Percentiles rank a stretch among this genome's conserved stretches.
These are phyloP conservation scores for Rhinophrynus dorsalis DNA, from an alignment of 2,797 vertebrate species.

Conservation along the genomic window DNA sequence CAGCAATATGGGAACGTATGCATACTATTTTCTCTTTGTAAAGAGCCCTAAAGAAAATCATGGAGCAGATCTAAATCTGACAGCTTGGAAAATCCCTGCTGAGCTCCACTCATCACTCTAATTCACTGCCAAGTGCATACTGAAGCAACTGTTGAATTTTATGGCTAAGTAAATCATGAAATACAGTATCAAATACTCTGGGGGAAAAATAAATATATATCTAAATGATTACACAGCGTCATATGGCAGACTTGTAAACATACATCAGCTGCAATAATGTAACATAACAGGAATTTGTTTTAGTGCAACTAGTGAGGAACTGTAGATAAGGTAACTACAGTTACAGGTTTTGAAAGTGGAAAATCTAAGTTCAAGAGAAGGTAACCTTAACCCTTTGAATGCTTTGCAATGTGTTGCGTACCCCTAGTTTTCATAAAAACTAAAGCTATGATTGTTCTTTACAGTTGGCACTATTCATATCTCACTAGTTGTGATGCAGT, in stretches of 20 bases:
- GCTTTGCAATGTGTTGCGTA: too few species aligned
- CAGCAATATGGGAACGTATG: slow-evolving; percentile 1
- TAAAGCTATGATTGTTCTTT: too few species aligned
- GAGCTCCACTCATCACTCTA: slow-evolving; percentile 31
- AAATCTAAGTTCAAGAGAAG: too few species aligned
- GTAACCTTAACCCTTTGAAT: too few species aligned
- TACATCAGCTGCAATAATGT: slow-evolving; percentile 16
- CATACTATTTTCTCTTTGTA: slow-evolving; percentile 14
- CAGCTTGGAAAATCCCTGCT: slow-evolving; percentile 37
- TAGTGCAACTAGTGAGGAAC: too few species aligned
- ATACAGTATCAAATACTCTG: slow-evolving; percentile 10
- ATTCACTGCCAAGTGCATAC: slow-evolving; percentile 29
- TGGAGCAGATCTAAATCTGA: slow-evolving; percentile 34
- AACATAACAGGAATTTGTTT: background rate
- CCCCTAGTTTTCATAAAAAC: too few species aligned
- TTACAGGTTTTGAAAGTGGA: too few species aligned
- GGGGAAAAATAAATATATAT: too few species aligned
- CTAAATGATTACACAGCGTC: slow-evolving; percentile 11
- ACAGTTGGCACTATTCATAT: too few species aligned
- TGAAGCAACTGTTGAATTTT: slow-evolving; percentile 12
- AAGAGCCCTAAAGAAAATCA: slow-evolving; percentile 30
- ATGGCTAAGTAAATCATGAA: slow-evolving; percentile 19
- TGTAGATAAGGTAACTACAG: too few species aligned
- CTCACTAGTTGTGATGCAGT: too few species aligned
- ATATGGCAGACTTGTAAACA: slow-evolving; percentile 25